Percentiles rank a stretch among this genome's conserved stretches.
phyloP scores from a whole-genome alignment of 2,797 vertebrate species.

The Anguilla marmorata region DNA sequence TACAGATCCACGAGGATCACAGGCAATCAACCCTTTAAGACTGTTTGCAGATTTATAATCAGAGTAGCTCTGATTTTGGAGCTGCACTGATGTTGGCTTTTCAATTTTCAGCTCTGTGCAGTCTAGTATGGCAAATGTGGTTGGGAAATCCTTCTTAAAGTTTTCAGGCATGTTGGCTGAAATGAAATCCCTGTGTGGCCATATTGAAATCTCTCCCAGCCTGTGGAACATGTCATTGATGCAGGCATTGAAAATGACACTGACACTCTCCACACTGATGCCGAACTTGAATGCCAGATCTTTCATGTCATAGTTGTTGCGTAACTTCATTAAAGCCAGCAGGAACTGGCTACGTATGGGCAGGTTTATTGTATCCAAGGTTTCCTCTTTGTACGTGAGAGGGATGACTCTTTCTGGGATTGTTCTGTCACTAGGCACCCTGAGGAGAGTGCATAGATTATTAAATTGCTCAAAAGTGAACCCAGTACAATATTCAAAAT shows the following conservation, averaged over 20 bases:
- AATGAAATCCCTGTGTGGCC: slow-evolving; percentile 8
- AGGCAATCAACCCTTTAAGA: not conserved
- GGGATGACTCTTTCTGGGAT: too few species aligned
- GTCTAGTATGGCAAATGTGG: not conserved
- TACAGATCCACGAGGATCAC: slow-evolving; percentile 16
- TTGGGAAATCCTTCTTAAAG: not conserved
- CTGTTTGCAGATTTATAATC: slow-evolving; percentile 2
- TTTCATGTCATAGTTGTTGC: slow-evolving; percentile 23
- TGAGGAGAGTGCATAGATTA: too few species aligned
- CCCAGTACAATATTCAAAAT: too few species aligned
- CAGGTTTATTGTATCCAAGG: not conserved
- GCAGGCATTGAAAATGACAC: not conserved
- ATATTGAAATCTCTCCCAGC: not conserved
- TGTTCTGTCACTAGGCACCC: too few species aligned
- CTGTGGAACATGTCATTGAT: not conserved
- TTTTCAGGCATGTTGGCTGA: not conserved
- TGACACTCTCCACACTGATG: not conserved
- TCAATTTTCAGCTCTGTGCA: not conserved
- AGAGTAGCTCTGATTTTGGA: slow-evolving; percentile 6
- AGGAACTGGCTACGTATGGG: slow-evolving; percentile 8
- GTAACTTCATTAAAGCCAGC: slow-evolving; percentile 22
- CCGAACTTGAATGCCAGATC: slow-evolving; percentile 24
- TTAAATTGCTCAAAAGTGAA: too few species aligned
- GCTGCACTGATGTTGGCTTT: not conserved
- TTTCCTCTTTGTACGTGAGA: too few species aligned